These are phyloP conservation scores for Chalcis sispes DNA, from an alignment of 2,888 invertebrate species.

Conservation along the genomic window DNA sequence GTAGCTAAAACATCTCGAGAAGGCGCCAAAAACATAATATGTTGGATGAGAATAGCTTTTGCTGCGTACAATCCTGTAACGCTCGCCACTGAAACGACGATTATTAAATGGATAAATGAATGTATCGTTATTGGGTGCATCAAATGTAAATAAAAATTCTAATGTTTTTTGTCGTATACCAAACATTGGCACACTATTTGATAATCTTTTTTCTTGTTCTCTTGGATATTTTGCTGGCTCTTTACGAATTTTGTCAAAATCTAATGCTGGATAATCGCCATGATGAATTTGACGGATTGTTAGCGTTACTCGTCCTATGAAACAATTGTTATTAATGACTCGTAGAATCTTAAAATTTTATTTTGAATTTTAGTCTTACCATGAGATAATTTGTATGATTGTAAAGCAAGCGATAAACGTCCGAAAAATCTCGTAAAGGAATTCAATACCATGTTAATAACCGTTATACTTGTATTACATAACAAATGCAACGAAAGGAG, in stretches of 20 bases:
- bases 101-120: neutral
- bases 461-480: too few relatives aligned
- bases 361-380: too few relatives aligned
- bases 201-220: conserved; percentile 75
- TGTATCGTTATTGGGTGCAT: neutral
- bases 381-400: too few relatives aligned
- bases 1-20: conserved; percentile 86
- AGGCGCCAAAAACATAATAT: conserved; percentile 80
- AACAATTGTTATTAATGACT: too few relatives aligned
- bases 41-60: conserved; percentile 80
- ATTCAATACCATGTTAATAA: too few relatives aligned
- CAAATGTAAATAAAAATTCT: neutral
- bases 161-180: conserved; percentile 65
- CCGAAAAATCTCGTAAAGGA: too few relatives aligned
- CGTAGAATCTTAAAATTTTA: too few relatives aligned
- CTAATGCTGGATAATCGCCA: conserved; percentile 79
- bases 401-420: too few relatives aligned
- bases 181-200: conserved; percentile 77
- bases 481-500: too few relatives aligned
- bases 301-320: too few relatives aligned
- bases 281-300: too few relatives aligned
- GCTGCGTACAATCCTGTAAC: conserved; percentile 80
- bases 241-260: conserved; percentile 78
- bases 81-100: conserved; percentile 77
- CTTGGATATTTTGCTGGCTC: conserved; percentile 73